Percentiles rank a stretch among this genome's conserved stretches.
These are phyloP conservation scores for Malacoraja senta DNA, from an alignment of 2,797 vertebrate genomes.

Conservation along the genomic window DNA sequence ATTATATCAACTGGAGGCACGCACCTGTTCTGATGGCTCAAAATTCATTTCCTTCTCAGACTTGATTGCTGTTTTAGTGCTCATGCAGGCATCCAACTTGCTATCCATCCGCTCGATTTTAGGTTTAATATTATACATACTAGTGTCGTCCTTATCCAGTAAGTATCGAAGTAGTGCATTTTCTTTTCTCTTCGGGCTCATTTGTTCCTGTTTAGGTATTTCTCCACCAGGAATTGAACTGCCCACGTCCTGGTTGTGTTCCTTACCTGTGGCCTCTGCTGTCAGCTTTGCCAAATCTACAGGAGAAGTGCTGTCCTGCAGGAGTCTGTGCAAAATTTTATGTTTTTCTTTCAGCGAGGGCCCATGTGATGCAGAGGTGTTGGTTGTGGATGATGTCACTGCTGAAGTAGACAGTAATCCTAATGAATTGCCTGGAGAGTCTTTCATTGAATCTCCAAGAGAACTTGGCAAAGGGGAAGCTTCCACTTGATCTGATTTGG, in stretches of 20 bases:
- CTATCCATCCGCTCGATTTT: constrained; percentile 84
- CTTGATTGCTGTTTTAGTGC: constrained; percentile 76
- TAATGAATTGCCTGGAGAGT: constrained; percentile 64
- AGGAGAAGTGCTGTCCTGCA: constrained; percentile 95
- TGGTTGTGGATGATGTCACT: constrained; percentile 33
- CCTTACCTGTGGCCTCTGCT: constrained; percentile 95
- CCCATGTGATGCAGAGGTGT: constrained; percentile 59
- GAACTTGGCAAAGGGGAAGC: constrained; percentile 68
- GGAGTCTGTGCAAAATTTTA: constrained; percentile 97
- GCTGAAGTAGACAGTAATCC: constrained; percentile 58
- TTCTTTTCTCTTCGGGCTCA: constrained; percentile 98
- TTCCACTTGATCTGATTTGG: constrained; percentile 89
- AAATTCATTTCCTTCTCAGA: constrained; percentile 80
- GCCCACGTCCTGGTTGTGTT: constrained; percentile 67
- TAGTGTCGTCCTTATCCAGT: constrained; percentile 93
- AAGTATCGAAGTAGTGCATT: constrained; percentile 96
- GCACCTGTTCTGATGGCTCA: constrained; percentile 82
- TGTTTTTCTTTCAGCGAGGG: constrained; percentile 98
- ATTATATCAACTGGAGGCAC: constrained; percentile 37
- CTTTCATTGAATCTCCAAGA: constrained; percentile 74
- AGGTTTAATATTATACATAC: constrained; percentile 79
- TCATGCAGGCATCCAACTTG: constrained; percentile 73
- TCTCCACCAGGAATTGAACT: constrained; percentile 67
- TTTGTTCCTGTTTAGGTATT: constrained; percentile 80
- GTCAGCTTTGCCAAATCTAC: constrained; percentile 93